These are phyloP conservation scores for Chaetodon trifascialis DNA, from an alignment of 2,113 vertebrate species.

Conservation along the genomic window DNA sequence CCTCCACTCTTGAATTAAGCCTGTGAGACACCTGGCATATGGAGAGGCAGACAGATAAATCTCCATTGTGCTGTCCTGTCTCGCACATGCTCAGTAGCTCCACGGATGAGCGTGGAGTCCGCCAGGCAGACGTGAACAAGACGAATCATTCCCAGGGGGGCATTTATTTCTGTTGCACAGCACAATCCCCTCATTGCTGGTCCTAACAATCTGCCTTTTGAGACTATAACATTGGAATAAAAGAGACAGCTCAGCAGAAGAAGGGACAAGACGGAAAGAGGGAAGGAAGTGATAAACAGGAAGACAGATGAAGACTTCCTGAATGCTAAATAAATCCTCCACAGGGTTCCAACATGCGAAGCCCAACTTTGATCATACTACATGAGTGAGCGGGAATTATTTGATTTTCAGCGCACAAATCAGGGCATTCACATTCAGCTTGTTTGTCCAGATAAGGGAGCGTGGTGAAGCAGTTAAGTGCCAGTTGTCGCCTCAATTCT, in stretches of 20 bases:
- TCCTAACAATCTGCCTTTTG: conserved; percentile 79
- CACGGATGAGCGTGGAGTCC: conserved; percentile 55
- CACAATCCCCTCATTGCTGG: conserved; percentile 73
- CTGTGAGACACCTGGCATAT: conserved; percentile 58
- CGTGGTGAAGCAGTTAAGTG: conserved; percentile 55
- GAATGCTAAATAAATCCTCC: conserved; percentile 48
- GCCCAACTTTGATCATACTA: conserved; percentile 54
- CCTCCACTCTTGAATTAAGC: conserved; percentile 48
- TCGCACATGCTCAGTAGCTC: conserved; percentile 72
- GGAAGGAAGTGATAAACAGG: conserved; percentile 68
- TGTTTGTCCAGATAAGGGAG: conserved; percentile 61
- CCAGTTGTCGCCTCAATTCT: conserved; percentile 62
- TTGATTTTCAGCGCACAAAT: conserved; percentile 54
- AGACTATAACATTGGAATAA: conserved; percentile 47
- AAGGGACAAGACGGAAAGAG: conserved; percentile 29
- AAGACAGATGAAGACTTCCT: conserved; percentile 60
- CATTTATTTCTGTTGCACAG: conserved; percentile 78
- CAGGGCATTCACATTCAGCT: conserved; percentile 31
- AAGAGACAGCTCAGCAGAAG: conserved; percentile 49
- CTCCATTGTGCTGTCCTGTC: conserved; percentile 61
- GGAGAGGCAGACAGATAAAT: conserved; percentile 74
- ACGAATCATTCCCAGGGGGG: conserved; percentile 79
- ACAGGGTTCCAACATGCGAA: conserved; percentile 17
- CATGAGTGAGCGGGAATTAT: conserved; percentile 49
- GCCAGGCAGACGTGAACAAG: conserved; percentile 73